phyloP scores from a whole-genome alignment of 2,888 invertebrate genomes.

The Alentia gelatinosa region DNA sequence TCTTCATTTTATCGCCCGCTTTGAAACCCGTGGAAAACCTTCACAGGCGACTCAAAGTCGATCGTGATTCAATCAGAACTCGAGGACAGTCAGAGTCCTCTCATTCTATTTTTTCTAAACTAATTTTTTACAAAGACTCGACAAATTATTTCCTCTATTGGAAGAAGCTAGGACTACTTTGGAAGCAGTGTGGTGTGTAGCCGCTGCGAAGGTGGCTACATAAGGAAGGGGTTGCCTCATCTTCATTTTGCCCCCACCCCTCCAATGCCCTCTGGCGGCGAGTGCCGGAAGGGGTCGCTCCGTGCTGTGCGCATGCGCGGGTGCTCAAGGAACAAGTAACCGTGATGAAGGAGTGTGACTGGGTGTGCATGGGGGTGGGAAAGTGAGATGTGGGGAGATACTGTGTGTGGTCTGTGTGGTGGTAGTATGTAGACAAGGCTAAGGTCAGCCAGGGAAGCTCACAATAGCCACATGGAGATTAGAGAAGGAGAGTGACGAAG shows the following conservation, averaged over 20 bases:
- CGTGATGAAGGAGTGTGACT: not conserved
- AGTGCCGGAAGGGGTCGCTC: not conserved
- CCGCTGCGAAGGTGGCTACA: too few species aligned
- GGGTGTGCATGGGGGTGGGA: not conserved
- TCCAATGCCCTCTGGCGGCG: too few species aligned
- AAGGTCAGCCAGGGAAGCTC: not conserved
- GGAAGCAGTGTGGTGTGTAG: too few species aligned
- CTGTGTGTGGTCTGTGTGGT: not conserved
- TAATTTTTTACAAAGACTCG: too few species aligned
- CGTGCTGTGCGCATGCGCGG: constrained; percentile 12
- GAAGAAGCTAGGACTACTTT: too few species aligned
- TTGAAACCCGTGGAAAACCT: not conserved
- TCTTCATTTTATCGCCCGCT: not conserved
- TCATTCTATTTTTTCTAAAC: too few species aligned
- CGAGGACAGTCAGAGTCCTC: too few species aligned
- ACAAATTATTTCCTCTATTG: too few species aligned
- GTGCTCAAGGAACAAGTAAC: constrained; percentile 35
- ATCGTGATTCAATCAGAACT: not conserved
- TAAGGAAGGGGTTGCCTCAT: too few species aligned
- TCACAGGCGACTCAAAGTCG: not conserved
- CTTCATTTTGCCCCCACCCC: too few species aligned
- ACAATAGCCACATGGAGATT: too few species aligned
- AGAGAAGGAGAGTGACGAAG: too few species aligned
- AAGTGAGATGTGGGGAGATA: not conserved
- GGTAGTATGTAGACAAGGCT: not conserved